These are phyloP conservation scores for Heliothis virescens DNA, from an alignment of 1,140 invertebrate species.

Conservation along the genomic window DNA sequence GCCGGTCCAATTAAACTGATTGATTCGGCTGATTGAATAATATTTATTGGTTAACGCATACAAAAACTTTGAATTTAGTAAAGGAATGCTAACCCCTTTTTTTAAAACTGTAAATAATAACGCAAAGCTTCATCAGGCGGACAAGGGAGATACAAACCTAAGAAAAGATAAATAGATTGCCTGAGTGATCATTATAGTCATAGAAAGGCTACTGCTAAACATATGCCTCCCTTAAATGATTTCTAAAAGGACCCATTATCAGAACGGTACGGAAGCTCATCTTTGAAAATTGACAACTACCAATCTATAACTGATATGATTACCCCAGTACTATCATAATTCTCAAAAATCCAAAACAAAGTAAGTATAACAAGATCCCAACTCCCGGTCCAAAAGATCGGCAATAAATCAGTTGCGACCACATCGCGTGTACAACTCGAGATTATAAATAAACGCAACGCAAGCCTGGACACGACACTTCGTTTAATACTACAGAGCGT, in stretches of 20 bases:
- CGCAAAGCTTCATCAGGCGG: no score
- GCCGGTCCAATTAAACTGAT: slow-evolving; percentile 16
- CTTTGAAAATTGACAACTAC: no score
- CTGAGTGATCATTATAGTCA: no score
- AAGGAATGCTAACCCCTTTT: neutral
- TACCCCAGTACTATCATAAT: neutral
- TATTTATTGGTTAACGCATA: slow-evolving; percentile 21
- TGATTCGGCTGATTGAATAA: slow-evolving; percentile 29
- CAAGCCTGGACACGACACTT: slow-evolving; percentile 42
- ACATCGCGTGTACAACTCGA: slow-evolving; percentile 39
- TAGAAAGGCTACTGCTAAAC: no score
- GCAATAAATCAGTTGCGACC: slow-evolving; percentile 44
- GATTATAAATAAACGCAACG: slow-evolving; percentile 57
- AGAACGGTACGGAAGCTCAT: no score
- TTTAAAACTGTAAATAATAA: neutral
- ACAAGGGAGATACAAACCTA: no score
- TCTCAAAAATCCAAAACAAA: neutral
- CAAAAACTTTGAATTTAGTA: neutral
- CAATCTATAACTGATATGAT: no score
- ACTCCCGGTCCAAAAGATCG: slow-evolving; percentile 33
- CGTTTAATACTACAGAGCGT: slow-evolving; percentile 47
- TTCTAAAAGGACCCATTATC: no score
- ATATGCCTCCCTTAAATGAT: no score
- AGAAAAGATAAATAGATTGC: no score
- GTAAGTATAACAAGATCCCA: neutral